Percentiles rank a stretch among this genome's conserved stretches.
Evolutionary conservation across 2,797 vertebrate species (phyloP).

Genomic region (Chaunax sp.): DNA sequence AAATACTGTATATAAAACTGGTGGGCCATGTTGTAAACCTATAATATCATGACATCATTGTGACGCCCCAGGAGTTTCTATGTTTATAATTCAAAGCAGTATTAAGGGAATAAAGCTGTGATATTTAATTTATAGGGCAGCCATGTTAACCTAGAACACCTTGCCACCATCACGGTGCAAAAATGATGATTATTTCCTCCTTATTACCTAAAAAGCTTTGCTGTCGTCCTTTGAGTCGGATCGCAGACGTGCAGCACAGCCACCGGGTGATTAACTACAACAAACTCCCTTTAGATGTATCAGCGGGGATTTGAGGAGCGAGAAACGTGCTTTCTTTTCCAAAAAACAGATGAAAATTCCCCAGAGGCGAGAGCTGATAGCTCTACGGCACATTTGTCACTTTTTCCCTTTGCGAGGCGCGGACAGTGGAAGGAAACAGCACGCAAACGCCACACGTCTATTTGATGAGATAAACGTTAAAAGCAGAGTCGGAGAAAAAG

Average conservation of each 20-base stretch:
- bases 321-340: conserved; percentile 44
- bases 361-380: conserved; percentile 34
- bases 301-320: conserved; percentile 45
- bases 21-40: too few relatives aligned
- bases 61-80: too few relatives aligned
- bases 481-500: conserved; percentile 5
- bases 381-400: conserved; percentile 46
- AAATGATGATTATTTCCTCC: conserved; percentile 27
- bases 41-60: too few relatives aligned
- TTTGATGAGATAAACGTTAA: conserved; percentile 63
- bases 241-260: conserved; percentile 30
- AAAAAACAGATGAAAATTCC: conserved; percentile 21
- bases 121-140: conserved; percentile 25
- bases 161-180: conserved; percentile 16
- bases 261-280: conserved; percentile 53
- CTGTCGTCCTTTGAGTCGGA: conserved; percentile 27
- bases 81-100: too few relatives aligned
- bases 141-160: conserved; percentile 8
- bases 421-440: too few relatives aligned
- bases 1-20: not conserved
- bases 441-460: conserved; percentile 27
- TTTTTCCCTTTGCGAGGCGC: conserved; percentile 4
- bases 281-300: conserved; percentile 36
- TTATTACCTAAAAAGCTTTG: conserved; percentile 40
- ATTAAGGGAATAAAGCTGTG: too few relatives aligned